phyloP scores from a whole-genome alignment of 2,113 vertebrate genomes.

The Cryptomyrus ogoouensis region DNA sequence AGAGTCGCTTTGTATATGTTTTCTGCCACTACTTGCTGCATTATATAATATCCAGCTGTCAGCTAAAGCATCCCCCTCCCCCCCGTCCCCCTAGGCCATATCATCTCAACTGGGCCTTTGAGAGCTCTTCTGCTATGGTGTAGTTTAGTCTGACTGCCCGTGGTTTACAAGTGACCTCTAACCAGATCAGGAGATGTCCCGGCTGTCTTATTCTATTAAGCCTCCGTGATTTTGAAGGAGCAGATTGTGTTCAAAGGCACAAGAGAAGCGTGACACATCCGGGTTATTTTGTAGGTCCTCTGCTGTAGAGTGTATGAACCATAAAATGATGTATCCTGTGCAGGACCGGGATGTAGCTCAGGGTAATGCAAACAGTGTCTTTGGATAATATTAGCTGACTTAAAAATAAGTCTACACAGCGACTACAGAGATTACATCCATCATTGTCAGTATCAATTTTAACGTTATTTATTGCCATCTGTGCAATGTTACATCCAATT shows the following conservation, averaged over 20 bases:
- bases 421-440: neutral
- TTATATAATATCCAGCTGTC: neutral
- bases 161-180: slow-evolving; percentile 6
- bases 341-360: neutral
- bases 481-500: neutral
- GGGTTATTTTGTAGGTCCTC: neutral
- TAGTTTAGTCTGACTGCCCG: neutral
- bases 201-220: neutral
- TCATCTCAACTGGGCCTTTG: neutral
- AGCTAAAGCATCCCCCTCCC: neutral
- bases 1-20: neutral
- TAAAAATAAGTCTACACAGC: slow-evolving; percentile 6
- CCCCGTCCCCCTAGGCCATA: neutral
- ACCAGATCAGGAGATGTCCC: neutral
- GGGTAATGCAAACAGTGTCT: slow-evolving; percentile 46
- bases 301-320: neutral
- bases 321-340: neutral
- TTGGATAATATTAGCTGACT: slow-evolving; percentile 43
- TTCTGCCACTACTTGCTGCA: neutral
- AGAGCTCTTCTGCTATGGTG: neutral
- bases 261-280: neutral
- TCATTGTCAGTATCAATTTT: neutral
- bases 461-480: slow-evolving; percentile 1
- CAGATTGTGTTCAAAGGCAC: neutral
- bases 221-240: neutral